These are phyloP conservation scores for Chloroclystis v-ata DNA, from an alignment of 2,888 invertebrate species.

Conservation along the genomic window DNA sequence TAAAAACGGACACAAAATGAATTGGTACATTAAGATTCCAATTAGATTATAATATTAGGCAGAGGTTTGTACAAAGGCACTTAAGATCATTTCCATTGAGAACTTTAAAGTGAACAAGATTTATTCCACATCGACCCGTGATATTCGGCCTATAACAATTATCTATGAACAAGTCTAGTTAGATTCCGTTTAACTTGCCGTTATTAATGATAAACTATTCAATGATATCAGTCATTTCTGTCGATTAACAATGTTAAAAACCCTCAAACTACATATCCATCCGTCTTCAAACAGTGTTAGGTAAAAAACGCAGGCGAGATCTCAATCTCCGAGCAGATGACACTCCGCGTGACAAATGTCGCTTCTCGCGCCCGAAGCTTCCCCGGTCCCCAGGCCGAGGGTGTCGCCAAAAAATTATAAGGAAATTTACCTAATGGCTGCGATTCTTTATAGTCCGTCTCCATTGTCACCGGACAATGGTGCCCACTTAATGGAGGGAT, in stretches of 20 bases:
- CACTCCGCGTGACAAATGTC: constrained; percentile 64
- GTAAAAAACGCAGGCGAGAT: constrained; percentile 60
- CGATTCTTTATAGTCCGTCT: constrained; percentile 73
- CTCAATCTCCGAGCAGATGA: constrained; percentile 39
- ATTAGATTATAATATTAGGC: no score
- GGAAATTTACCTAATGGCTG: constrained; percentile 78
- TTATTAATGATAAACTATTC: no score
- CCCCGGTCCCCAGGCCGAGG: constrained; percentile 39
- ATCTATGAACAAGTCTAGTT: no score
- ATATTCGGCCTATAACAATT: no score
- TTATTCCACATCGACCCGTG: no score
- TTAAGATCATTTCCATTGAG: no score
- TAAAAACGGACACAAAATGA: background rate
- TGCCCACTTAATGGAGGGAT: constrained; percentile 67
- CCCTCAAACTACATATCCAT: constrained; percentile 20
- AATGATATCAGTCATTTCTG: no score
- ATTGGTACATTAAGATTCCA: background rate
- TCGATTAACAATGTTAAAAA: no score
- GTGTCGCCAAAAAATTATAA: constrained; percentile 76
- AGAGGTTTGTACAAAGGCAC: no score
- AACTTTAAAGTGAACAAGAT: no score
- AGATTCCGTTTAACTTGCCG: no score
- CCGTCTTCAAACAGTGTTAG: constrained; percentile 49
- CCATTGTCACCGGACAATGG: constrained; percentile 75
- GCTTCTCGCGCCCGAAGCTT: constrained; percentile 42